phyloP scores from a whole-genome alignment of 2,888 invertebrate species.

The Oegoconia quadripuncta region DNA sequence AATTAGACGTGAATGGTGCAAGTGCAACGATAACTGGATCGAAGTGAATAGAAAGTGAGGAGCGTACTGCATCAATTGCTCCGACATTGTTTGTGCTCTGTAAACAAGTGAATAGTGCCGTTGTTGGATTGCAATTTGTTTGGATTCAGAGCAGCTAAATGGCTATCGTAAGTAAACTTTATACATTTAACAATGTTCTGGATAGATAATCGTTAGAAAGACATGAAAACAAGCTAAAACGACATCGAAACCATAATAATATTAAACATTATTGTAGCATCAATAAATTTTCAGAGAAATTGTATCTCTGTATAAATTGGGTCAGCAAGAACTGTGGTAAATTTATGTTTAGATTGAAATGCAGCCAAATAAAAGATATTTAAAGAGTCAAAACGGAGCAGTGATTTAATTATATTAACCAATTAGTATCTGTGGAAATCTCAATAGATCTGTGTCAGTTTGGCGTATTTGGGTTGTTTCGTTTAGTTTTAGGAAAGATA shows the following conservation, averaged over 20 bases:
- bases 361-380: constrained; percentile 18
- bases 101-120: constrained; percentile 62
- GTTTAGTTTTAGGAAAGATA: too few relatives aligned
- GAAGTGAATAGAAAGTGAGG: constrained; percentile 56
- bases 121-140: constrained; percentile 62
- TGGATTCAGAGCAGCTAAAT: constrained; percentile 58
- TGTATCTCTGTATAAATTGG: constrained; percentile 26
- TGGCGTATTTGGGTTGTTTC: too few relatives aligned
- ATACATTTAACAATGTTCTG: constrained; percentile 14
- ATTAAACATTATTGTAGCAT: not conserved
- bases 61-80: constrained; percentile 41
- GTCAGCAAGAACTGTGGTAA: constrained; percentile 24
- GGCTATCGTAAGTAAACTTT: constrained; percentile 56
- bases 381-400: constrained; percentile 1
- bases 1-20: constrained; percentile 38
- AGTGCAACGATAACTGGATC: constrained; percentile 41
- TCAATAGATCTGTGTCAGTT: too few relatives aligned
- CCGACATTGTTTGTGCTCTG: constrained; percentile 48
- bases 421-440: too few relatives aligned
- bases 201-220: too few relatives aligned
- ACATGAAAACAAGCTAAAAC: too few relatives aligned
- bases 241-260: too few relatives aligned
- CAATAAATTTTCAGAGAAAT: constrained; percentile 1
- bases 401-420: too few relatives aligned
- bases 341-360: constrained; percentile 26